Evolutionary conservation across 1,140 invertebrate species (phyloP), one percentile per base, ranked within the genome.

Genomic region (Brachionus sp.): DNA sequence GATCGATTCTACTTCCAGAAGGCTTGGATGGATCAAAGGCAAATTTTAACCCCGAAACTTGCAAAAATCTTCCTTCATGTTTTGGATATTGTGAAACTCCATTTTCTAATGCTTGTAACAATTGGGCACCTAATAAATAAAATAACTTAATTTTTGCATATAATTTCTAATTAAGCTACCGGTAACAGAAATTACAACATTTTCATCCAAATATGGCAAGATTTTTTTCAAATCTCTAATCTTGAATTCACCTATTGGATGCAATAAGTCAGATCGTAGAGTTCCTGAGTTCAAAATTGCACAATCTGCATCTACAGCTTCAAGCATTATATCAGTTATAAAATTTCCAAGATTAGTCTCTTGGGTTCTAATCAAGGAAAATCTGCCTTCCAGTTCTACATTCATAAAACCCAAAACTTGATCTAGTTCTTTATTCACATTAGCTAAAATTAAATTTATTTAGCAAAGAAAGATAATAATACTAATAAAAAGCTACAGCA

Each of bases 261-360:
- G 93, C 57, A 90, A 85, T 83, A 87, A 86, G 88, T 95, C 94
- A 73, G 93, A 94, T 82, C 94, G 89, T 80, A 95, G 91, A 42
- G 95, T 95, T 44, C 95, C 95, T 19, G 94, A 95, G 88, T 96
- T 96, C 12, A 96, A 88, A 2, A 96, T 86, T 9, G 94, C 93
- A n/a, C 94, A 89, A 87, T 96, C 94, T 25, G 93, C 93, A 13
- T 93, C 92, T 3, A 93, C 94, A 7, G 93, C 92, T 0, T 93
- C 92, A 75, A 95, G 86, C 84, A 95, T 92, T 39, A 96, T 93
- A 87, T 96, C 94, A 86, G 93, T 93, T 53, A 95, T 92, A 92
- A 95, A 95, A 89, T 95, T 95, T 75, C 95, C 94, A 0, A 80
- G 37, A 80, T 80, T 80, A 19, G 77, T 80, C 57, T 80, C 77